Evolutionary conservation across 2,888 invertebrate species (phyloP), one percentile per base, ranked within the genome.

Genomic region (Amiota mariae): DNA sequence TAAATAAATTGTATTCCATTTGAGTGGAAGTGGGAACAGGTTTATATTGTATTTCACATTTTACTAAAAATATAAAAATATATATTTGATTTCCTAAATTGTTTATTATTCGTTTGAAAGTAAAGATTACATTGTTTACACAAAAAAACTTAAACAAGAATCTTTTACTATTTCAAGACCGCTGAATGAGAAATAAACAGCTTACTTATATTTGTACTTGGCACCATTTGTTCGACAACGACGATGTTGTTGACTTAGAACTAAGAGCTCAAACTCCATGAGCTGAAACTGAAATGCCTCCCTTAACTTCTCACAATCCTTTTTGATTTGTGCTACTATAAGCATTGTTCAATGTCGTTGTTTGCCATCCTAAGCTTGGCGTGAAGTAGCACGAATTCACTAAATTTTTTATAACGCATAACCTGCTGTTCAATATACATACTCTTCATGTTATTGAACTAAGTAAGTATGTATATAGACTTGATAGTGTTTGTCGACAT

Each of bases 321-420:
- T 85, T 84, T 85, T 84, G 84, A 84, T 84, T 84, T 84, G 84
- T 85, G 85, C 81, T 82, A 83, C 81, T 82, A 83, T 84, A 84
- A 84, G 83, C 82, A 84, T 84, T 84, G 84, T 54, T 46, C n/a
- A 36, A 36, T 36, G 59, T 84, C 85, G 83, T 84, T 84, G 36
- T 6, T 84, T 76, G 82, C 80, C 54, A 36, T 36, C 36, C 36
- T 36, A 36, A 36, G 67, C 51, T 68, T 51, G 24, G 49, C 78
- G 81, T 36, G 54, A n/a, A 54, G 76, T 80, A 81, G 36, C 36
- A 36, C 82, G 83, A 85, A 82, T 84, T 81, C 81, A 54, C 80
- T 84, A 81, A 82, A 84, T 85, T 85, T 83, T 85, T 85, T 84
- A 85, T 85, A 79, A 83, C 81, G 81, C 83, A 85, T 85, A 84